These are phyloP conservation scores for Ophion costatus DNA, from an alignment of 2,888 invertebrate genomes.

Conservation along the genomic window DNA sequence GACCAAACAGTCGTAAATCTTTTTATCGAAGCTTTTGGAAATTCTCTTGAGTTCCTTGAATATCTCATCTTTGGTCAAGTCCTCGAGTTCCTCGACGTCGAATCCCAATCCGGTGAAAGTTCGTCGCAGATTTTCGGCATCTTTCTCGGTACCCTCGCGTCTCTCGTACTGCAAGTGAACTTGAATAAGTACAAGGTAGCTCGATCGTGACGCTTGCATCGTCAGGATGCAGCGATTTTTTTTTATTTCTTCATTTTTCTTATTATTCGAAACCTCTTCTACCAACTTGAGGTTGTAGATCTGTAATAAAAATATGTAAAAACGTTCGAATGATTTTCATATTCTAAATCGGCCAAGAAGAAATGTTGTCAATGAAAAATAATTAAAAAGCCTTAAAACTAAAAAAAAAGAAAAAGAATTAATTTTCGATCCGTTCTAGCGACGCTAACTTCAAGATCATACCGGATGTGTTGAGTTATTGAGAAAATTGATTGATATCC, in stretches of 20 bases:
- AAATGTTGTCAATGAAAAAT: neutral
- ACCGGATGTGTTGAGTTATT: neutral
- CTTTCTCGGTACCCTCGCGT: constrained; percentile 81
- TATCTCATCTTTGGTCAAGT: constrained; percentile 78
- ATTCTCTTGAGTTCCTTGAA: constrained; percentile 70
- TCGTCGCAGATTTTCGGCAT: constrained; percentile 76
- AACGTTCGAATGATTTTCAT: too few species aligned
- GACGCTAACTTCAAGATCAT: neutral
- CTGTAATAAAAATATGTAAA: too few species aligned
- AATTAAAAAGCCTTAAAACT: too few species aligned
- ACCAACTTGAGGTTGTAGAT: too few species aligned
- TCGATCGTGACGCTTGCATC: neutral
- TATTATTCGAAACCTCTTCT: too few species aligned
- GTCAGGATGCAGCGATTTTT: too few species aligned
- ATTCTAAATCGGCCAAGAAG: too few species aligned
- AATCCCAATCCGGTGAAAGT: constrained; percentile 82
- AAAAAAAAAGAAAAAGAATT: too few species aligned
- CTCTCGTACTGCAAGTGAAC: constrained; percentile 76
- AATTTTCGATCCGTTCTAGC: too few species aligned
- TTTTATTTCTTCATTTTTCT: too few species aligned
- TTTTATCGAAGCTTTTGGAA: constrained; percentile 70
- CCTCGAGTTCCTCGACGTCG: constrained; percentile 72
- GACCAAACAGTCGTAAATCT: constrained; percentile 81
- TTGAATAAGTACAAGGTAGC: neutral
- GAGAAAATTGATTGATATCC: neutral